Percentiles rank a stretch among this genome's conserved stretches.
Conservation (phyloP, 2,797 vertebrate genomes). For the Numenius phaeopus region DNA sequence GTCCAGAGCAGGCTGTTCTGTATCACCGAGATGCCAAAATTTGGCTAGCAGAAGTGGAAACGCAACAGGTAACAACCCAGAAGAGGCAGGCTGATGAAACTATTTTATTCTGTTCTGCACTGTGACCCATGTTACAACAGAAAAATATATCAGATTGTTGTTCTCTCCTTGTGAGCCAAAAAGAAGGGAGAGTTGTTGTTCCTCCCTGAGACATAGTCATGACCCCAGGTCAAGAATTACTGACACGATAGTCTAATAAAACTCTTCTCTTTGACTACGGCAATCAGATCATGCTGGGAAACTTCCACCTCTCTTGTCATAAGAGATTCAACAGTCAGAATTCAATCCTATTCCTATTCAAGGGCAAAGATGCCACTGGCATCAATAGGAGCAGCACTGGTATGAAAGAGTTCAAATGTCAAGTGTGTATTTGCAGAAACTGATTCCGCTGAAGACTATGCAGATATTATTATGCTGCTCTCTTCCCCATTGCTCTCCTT, state of each 20-base stretch:
- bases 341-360: slow-evolving; percentile 27
- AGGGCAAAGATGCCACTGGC: slow-evolving; percentile 40
- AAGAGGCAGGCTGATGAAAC: neutral
- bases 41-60: slow-evolving; percentile 23
- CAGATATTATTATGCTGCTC: slow-evolving; percentile 37
- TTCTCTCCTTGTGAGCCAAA: neutral
- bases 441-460: slow-evolving; percentile 34
- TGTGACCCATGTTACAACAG: neutral
- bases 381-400: slow-evolving; percentile 26
- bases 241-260: neutral
- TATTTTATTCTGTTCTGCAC: neutral
- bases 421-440: slow-evolving; percentile 60
- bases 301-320: slow-evolving; percentile 31
- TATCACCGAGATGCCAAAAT: neutral
- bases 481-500: slow-evolving; percentile 42
- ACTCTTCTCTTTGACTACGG: neutral
- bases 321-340: slow-evolving; percentile 11
- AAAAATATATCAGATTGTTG: neutral
- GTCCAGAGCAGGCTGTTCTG: neutral
- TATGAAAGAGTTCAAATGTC: slow-evolving; percentile 55
- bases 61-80: slow-evolving; percentile 1
- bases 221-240: slow-evolving; percentile 32
- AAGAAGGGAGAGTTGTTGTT: neutral
- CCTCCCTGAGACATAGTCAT: neutral
- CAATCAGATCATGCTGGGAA: slow-evolving; percentile 17